Percentiles rank a stretch among this genome's conserved stretches.
These are phyloP conservation scores for Xenopus petersii DNA, from an alignment of 2,797 vertebrate genomes.

Conservation along the genomic window DNA sequence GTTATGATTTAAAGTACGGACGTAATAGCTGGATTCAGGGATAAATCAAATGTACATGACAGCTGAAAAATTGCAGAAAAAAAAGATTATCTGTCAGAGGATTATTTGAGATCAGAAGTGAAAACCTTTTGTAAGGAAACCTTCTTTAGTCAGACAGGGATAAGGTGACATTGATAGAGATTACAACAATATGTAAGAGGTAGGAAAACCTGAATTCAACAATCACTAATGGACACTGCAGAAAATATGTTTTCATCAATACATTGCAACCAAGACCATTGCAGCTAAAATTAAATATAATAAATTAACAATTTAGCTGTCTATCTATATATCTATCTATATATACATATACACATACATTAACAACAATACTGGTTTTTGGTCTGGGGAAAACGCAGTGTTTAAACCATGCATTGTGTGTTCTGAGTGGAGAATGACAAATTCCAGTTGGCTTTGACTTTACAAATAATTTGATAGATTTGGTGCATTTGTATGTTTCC, in stretches of 20 bases:
- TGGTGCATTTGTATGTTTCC: no score
- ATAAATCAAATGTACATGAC: slow-evolving; percentile 49
- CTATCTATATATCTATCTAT: no score
- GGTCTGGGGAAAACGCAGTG: no score
- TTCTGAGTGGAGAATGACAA: no score
- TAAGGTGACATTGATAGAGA: slow-evolving; percentile 49
- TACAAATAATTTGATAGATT: no score
- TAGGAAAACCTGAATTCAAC: slow-evolving; percentile 24
- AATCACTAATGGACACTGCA: slow-evolving; percentile 26
- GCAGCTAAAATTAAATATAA: neutral
- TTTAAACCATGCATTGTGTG: no score
- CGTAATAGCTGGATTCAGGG: slow-evolving; percentile 41
- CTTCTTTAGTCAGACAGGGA: slow-evolving; percentile 40
- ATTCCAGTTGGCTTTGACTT: no score
- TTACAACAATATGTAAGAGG: slow-evolving; percentile 39
- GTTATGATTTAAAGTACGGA: slow-evolving; percentile 44
- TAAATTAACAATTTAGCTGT: no score
- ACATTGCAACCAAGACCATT: slow-evolving; percentile 33
- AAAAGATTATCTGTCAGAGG: slow-evolving; percentile 48
- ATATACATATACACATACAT: no score
- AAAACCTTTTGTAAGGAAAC: slow-evolving; percentile 48
- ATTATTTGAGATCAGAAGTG: slow-evolving; percentile 49
- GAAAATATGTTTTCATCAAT: slow-evolving; percentile 20
- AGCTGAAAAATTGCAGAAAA: slow-evolving; percentile 45
- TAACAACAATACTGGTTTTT: no score